Percentiles rank a stretch among this genome's conserved stretches.
phyloP scores from a whole-genome alignment of 1,140 invertebrate species.

The Anastrepha obliqua region DNA sequence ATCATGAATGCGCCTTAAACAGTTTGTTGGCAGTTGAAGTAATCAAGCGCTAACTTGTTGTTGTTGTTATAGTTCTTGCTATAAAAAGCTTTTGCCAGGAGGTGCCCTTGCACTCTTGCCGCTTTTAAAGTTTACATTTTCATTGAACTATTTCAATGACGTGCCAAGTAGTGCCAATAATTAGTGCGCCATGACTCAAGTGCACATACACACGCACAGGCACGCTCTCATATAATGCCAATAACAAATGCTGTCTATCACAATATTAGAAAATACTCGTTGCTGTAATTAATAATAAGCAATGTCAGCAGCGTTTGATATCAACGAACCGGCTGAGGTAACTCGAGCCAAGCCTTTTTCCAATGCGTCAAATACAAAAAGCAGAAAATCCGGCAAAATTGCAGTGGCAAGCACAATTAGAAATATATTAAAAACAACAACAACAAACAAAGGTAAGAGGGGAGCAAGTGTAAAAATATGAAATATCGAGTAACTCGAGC shows the following conservation, averaged over 20 bases:
- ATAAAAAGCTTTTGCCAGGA: neutral
- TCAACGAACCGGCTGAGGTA: neutral
- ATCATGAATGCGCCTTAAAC: neutral
- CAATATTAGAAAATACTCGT: too few species aligned
- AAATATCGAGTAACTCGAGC: too few species aligned
- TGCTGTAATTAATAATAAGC: neutral
- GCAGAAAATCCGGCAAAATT: neutral
- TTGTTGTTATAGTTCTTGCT: neutral
- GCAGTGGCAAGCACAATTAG: neutral
- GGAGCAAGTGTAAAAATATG: too few species aligned
- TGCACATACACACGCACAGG: neutral
- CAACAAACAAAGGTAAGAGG: too few species aligned
- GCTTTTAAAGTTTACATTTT: neutral
- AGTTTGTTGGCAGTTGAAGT: neutral
- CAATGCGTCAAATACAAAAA: neutral
- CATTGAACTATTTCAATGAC: conserved; percentile 16
- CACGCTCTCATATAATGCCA: neutral
- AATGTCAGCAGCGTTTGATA: conserved; percentile 22
- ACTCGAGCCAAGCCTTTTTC: conserved; percentile 31
- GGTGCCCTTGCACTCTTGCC: neutral
- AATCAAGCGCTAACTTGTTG: neutral
- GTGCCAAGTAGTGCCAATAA: neutral
- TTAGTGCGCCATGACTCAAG: conserved; percentile 24
- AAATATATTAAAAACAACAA: too few species aligned
- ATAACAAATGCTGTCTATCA: neutral